Evolutionary conservation across 2,888 invertebrate species (phyloP), one percentile per base, ranked within the genome.

Genomic region (Apeira syringaria): DNA sequence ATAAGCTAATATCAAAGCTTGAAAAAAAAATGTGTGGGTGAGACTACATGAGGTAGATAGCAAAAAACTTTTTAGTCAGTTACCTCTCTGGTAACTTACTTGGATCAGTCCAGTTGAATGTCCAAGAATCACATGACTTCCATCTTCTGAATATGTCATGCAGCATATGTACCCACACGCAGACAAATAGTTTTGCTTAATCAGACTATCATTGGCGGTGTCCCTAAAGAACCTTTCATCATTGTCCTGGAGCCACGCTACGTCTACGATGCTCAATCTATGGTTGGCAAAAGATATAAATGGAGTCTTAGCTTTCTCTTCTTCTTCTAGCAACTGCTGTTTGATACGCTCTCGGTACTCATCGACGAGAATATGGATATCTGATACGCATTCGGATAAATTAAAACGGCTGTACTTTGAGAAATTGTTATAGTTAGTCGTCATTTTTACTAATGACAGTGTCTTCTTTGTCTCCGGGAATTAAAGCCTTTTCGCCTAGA

Each of bases 91-190:
- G n/a, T n/a, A 15, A 15, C 15, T 40, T 64, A 91, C 92, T 85
- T 92, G 91, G 56, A 92, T 84, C 33, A 82, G 61, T n/a, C 92
- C 92, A 27, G 83, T 74, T 8, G 91, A 89, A 61, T 89, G 90
- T 3, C 88, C 84, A n/a, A 82, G 74, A 9, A 89, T 76, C 36
- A 92, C 50, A 25, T 56, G 44, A n/a, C 76, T 66, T 2, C 91
- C 91, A 38, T 80, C 73, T 0, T 80, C 72, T 8, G 86, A 73
- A 59, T 80, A 92, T 24, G 74, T 60, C 56, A 90, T 75, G 32
- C 70, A 73, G 9, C 50, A 59, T 26, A 89, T 78, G 44, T 59
- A 80, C 0, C 89, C 90, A 31, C 60, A 68, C 44, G 76, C 70
- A 0, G 68, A 61, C 29, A 80, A 64, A 64, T 64, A 88, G 53